Base-by-base conservation (phyloP, 2,113 vertebrate genomes). In the Plectropomus leopardus region DNA sequence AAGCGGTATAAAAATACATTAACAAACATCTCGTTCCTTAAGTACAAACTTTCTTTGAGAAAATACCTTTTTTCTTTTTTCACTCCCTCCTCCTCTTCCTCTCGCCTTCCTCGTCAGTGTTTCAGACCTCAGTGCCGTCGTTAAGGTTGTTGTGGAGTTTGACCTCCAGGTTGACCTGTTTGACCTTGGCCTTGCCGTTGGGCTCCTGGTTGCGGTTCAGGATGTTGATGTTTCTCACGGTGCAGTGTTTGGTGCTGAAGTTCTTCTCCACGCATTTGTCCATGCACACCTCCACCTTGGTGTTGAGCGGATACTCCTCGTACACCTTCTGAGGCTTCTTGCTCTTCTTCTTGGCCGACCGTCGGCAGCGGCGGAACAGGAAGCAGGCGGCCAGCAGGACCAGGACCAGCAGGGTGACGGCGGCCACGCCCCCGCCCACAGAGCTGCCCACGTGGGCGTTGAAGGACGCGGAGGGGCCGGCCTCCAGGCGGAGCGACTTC, bases 91-190 rank as follows among this genome's bases (percentile, higher is more conserved):
- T 45, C 28, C 64, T 21, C 7, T 28, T n/a, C 45, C n/a, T 24
- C 4, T 70, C 28, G 15, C 23, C 57, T 26, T 26, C 50, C 19
- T 47, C 3, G 0, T 40, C 74, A 16, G 15, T 17, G 17, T 59
- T 0, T 95, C 94, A 99, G 81, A 99, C 98, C 90, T 99, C 98
- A 0, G 98, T 99, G 72, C 98, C 98, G 0, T 99, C 98, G 14
- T 95, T 95, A 83, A 99, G 92, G 84, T 97, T 98, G 93, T 97
- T 98, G 84, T 96, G 98, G 58, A 97, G 95, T 91, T 97, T 97
- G 90, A 98, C 96, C 87, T 98, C 96, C 88, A 98, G 93, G 90
- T 98, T 99, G 85, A 97, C 91, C 83, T 96, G 96, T 78, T 98
- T 99, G 51, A 96, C 95, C 88, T 94, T 97, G 70, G 90, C 60